phyloP scores from a whole-genome alignment of 37 sponge, comb jelly and placozoan genomes.

The Axinella damicornis region DNA sequence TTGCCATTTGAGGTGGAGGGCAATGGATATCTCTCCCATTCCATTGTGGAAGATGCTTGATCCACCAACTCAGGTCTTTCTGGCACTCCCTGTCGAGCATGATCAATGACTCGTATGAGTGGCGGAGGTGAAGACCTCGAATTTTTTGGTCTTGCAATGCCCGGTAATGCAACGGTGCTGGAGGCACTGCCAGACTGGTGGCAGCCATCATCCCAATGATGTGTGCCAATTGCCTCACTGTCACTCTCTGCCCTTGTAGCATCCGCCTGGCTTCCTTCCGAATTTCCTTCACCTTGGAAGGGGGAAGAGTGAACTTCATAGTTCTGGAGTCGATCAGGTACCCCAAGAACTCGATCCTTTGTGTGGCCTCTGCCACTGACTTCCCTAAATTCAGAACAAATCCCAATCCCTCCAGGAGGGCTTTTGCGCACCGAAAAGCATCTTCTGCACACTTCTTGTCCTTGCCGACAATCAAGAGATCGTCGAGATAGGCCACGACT shows the following conservation, averaged over 20 bases:
- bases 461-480: constrained; percentile 20
- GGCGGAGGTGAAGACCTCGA: neutral
- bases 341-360: constrained; percentile 47
- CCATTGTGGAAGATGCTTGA: neutral
- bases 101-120: constrained; percentile 17
- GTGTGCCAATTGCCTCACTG: constrained; percentile 10
- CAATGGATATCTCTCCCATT: constrained; percentile 32
- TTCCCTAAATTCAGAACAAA: constrained; percentile 43
- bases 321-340: constrained; percentile 18
- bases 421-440: neutral
- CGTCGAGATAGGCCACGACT: constrained; percentile 25
- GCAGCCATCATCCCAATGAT: constrained; percentile 19
- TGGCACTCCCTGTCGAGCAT: neutral
- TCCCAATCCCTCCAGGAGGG: constrained; percentile 14
- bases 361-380: neutral
- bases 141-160: no score
- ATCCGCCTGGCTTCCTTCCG: neutral
- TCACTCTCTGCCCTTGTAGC: neutral
- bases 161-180: constrained; percentile 26
- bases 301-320: constrained; percentile 33
- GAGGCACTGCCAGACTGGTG: neutral
- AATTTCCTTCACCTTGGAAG: constrained; percentile 1
- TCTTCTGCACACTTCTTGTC: constrained; percentile 5
- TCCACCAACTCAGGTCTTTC: constrained; percentile 47
- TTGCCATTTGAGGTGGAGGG: constrained; percentile 4